Evolutionary conservation across 1,140 invertebrate genomes (phyloP).

Genomic region (Heliconius congener): DNA sequence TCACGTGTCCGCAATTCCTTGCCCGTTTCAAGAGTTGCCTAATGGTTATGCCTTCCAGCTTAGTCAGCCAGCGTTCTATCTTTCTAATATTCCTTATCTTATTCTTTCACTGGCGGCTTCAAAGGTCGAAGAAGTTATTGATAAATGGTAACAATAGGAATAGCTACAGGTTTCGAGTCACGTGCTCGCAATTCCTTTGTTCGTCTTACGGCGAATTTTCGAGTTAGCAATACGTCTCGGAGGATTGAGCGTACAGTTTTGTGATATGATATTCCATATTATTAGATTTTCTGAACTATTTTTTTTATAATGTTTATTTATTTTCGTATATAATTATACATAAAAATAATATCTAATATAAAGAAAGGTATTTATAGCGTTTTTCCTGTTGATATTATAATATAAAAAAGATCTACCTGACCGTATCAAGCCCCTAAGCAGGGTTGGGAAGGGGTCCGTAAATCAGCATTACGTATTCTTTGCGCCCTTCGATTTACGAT

Average conservation of each 20-base stretch:
- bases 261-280: neutral
- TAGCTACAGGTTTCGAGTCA: constrained; percentile 45
- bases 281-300: neutral
- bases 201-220: constrained; percentile 46
- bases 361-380: neutral
- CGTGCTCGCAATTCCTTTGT: constrained; percentile 59
- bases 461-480: constrained; percentile 70
- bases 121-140: constrained; percentile 29
- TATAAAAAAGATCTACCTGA: constrained; percentile 14
- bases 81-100: constrained; percentile 23
- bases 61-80: constrained; percentile 22
- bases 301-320: neutral
- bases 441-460: constrained; percentile 46
- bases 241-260: constrained; percentile 8
- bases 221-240: constrained; percentile 28
- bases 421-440: constrained; percentile 24
- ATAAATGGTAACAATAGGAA: constrained; percentile 42
- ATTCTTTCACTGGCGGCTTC: constrained; percentile 14
- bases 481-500: constrained; percentile 59
- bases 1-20: constrained; percentile 28
- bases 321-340: neutral
- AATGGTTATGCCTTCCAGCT: constrained; percentile 27
- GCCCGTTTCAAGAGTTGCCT: constrained; percentile 12
- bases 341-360: neutral
- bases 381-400: neutral